Conservation (phyloP, 2,113 vertebrate species). For the Malurus cyaneus region DNA sequence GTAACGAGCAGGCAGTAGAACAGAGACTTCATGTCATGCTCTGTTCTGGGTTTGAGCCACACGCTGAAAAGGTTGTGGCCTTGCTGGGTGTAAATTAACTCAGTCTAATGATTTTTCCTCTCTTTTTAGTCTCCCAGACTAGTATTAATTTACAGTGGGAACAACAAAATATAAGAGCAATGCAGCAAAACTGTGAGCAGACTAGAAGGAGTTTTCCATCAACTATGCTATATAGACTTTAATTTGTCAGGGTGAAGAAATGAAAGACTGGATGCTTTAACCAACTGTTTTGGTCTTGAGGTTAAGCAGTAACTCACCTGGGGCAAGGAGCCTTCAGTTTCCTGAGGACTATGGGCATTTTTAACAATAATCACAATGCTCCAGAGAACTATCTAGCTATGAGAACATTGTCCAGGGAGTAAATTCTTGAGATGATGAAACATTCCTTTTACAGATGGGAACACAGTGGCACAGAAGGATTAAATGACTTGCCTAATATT, state of each 20-base stretch:
- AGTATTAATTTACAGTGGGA: not conserved
- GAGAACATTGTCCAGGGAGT: not conserved
- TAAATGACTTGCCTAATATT: not conserved
- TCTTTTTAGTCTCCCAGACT: not conserved
- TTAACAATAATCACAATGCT: not conserved
- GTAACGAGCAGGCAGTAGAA: not conserved
- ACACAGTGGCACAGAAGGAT: not conserved
- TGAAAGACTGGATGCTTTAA: not conserved
- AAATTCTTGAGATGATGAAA: conserved; percentile 11
- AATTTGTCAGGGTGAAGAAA: not conserved
- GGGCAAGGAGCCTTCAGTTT: not conserved
- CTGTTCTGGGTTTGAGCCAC: not conserved
- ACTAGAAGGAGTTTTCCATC: not conserved
- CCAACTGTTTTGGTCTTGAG: not conserved
- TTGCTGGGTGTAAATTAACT: not conserved
- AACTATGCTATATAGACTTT: not conserved
- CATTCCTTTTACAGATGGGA: conserved; percentile 5
- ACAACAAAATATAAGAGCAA: not conserved
- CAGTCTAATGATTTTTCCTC: not conserved
- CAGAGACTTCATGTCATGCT: not conserved
- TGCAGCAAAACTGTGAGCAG: not conserved
- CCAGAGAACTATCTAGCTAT: not conserved
- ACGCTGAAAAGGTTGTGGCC: not conserved
- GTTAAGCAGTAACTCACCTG: not conserved
- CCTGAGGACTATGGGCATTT: not conserved